Base-by-base conservation (phyloP, 2,888 invertebrate genomes). In the Nephrotoma flavescens region DNA sequence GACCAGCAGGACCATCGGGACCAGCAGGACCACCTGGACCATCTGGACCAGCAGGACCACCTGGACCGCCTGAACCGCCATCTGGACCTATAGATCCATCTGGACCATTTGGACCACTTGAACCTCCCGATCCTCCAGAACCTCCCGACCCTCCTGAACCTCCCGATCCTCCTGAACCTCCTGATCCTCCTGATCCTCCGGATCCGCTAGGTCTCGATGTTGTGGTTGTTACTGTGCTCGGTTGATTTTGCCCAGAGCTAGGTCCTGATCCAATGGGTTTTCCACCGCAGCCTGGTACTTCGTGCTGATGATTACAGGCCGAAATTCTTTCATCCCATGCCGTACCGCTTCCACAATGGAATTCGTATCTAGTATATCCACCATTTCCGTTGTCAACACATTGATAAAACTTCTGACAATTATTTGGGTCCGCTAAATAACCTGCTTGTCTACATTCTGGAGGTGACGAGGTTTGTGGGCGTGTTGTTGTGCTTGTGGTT, bases 261-360 rank as follows among this genome's bases (percentile, higher is more conserved):
- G 87, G 85, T 87, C 88, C 89, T 87, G 89, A 87, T 88, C 89
- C 87, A 88, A 88, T 87, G 87, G 87, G 87, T 71, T 87, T 88
- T 12, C 88, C 87, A n/a, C 88, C 88, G 87, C 91, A 91, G 41
- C 86, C 87, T 88, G 88, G 87, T 6, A 92, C 92, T 12, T 91
- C 90, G 87, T 90, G 91, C 6, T 92, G 91, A 89, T 93, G 92
- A 89, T 94, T 94, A 88, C 94, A 95, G 0, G 93, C 93, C 89
- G 93, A 92, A 86, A 93, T 91, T n/a, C 92, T 92, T 89, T 93
- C 93, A 89, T 95, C 94, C 95, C 95, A 95, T n/a, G 93, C 93
- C 0, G 95, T 95, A 47, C 94, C 95, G 87, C 93, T 93, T 0
- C 94, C 94, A 89, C 95, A 95, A 86, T 92, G 90, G 89, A 95